Conservation (phyloP, 2,797 vertebrate species). For the Notamacropus eugenii region DNA sequence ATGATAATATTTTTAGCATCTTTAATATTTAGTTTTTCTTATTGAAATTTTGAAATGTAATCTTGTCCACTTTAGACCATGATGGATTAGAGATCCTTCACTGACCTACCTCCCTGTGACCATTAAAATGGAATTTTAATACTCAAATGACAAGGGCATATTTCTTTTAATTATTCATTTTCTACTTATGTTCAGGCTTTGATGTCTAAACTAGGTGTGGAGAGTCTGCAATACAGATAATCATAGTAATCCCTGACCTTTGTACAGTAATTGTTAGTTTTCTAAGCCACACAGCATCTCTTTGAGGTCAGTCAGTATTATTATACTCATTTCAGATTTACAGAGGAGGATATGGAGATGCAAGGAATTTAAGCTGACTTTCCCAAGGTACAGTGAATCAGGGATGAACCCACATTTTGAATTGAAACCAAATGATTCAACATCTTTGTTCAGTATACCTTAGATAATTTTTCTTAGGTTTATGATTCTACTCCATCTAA, state of each 20-base stretch:
- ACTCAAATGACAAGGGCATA: background rate
- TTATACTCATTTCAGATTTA: constrained; percentile 67
- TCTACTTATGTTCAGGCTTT: constrained; percentile 40
- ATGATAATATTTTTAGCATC: background rate
- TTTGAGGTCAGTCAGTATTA: constrained; percentile 61
- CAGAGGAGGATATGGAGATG: constrained; percentile 21
- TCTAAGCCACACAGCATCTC: constrained; percentile 37
- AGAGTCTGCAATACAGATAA: constrained; percentile 47
- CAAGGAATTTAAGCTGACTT: constrained; percentile 23
- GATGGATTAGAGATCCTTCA: background rate
- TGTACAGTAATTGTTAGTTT: constrained; percentile 62
- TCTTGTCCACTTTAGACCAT: constrained; percentile 5
- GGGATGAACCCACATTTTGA: constrained; percentile 23
- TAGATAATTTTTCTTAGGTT: background rate
- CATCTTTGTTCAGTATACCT: background rate
- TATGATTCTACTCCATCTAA: background rate
- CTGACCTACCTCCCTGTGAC: background rate
- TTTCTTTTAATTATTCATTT: constrained; percentile 50
- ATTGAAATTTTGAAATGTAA: constrained; percentile 12
- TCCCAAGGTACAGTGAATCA: constrained; percentile 16
- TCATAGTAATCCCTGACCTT: constrained; percentile 40
- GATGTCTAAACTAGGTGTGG: constrained; percentile 53
- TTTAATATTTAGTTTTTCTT: background rate
- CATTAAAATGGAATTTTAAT: constrained; percentile 33
- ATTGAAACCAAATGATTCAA: constrained; percentile 32